Conservation (phyloP, 2,888 invertebrate species). For the Anagyrus pseudococci region DNA sequence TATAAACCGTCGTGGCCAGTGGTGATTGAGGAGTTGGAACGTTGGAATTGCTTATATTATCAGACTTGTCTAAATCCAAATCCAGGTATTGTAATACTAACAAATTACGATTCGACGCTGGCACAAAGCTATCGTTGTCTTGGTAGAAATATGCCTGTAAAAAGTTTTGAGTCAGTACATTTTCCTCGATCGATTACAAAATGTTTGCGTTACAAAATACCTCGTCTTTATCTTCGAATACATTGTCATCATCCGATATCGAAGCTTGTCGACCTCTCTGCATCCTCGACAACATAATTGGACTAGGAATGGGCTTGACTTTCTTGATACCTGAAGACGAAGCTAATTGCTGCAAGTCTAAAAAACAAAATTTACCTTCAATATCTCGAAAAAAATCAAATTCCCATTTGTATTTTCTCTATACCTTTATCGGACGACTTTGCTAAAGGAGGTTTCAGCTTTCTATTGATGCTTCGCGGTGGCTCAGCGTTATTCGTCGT, state of each 20-base stretch:
- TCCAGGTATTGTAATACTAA: slow-evolving; percentile 81
- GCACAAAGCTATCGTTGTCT: slow-evolving; percentile 50
- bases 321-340: slow-evolving; percentile 60
- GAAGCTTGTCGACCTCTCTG: slow-evolving; percentile 53
- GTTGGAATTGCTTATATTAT: slow-evolving; percentile 55
- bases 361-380: slow-evolving; percentile 23
- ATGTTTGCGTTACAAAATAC: too few species aligned
- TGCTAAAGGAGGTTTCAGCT: slow-evolving; percentile 59
- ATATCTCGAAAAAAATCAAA: neutral
- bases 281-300: slow-evolving; percentile 60
- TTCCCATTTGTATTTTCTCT: neutral
- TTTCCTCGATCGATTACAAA: too few species aligned
- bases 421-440: slow-evolving; percentile 49
- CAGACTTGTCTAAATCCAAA: slow-evolving; percentile 75
- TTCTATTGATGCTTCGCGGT: slow-evolving; percentile 78
- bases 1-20: slow-evolving; percentile 74
- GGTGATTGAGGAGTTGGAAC: slow-evolving; percentile 60
- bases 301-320: slow-evolving; percentile 66
- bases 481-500: slow-evolving; percentile 63
- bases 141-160: slow-evolving; percentile 53
- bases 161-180: too few species aligned
- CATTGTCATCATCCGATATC: slow-evolving; percentile 62
- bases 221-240: slow-evolving; percentile 61
- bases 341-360: slow-evolving; percentile 57
- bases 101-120: slow-evolving; percentile 52